Percentiles rank a stretch among this genome's conserved stretches.
Conservation (phyloP, 1,140 invertebrate species). For the Lineus longissimus region DNA sequence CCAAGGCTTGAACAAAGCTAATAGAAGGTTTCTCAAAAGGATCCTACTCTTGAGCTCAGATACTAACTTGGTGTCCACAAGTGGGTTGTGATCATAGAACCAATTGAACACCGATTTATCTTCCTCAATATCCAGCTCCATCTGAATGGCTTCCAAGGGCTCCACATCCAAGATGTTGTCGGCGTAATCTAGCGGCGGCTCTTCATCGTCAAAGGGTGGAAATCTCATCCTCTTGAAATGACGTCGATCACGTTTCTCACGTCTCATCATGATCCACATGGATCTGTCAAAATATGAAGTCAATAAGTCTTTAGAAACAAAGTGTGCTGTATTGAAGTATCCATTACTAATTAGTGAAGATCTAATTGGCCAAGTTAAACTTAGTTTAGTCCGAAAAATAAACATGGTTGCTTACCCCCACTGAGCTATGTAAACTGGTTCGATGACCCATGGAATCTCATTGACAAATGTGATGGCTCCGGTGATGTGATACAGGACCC, state of each 20-base stretch:
- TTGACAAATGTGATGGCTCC: conserved; percentile 99
- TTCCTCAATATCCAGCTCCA: conserved; percentile 95
- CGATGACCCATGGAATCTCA: conserved; percentile 99
- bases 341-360: too few species aligned
- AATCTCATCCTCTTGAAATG: conserved; percentile 99
- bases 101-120: conserved; percentile 81
- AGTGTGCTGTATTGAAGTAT: background rate
- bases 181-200: conserved; percentile 98
- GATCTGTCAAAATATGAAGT: conserved; percentile 62
- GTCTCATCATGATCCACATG: conserved; percentile 99
- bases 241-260: conserved; percentile 96
- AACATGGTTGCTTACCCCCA: conserved; percentile 96
- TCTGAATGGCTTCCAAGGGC: conserved; percentile 97
- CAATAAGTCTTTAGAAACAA: background rate
- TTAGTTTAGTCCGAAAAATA: too few species aligned
- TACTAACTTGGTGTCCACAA: conserved; percentile 74
- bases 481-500: conserved; percentile 95
- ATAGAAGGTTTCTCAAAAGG: too few species aligned
- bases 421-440: conserved; percentile 98
- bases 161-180: conserved; percentile 99
- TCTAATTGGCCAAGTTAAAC: too few species aligned
- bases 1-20: too few species aligned
- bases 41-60: too few species aligned
- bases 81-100: conserved; percentile 98
- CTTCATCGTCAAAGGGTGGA: conserved; percentile 99